Percentiles rank a stretch among this genome's conserved stretches.
Conservation (phyloP, 2,888 invertebrate genomes). For the Endotricha flammealis region DNA sequence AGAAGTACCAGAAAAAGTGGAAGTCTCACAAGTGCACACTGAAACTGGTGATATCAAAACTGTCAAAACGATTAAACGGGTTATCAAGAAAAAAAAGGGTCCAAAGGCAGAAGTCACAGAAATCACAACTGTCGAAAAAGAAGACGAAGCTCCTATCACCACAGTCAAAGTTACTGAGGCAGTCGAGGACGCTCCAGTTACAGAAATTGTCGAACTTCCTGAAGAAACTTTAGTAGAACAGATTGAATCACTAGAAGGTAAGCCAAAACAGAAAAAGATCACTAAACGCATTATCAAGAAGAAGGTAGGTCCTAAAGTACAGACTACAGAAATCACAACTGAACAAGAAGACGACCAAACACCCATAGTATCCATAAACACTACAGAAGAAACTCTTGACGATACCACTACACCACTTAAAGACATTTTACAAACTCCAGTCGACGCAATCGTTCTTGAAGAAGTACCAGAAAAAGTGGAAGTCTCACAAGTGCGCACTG, state of each 20-base stretch:
- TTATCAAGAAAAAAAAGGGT: conserved; percentile 26
- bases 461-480: conserved; percentile 35
- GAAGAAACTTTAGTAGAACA: conserved; percentile 25
- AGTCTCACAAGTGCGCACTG: conserved; percentile 45
- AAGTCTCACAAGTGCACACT: conserved; percentile 24
- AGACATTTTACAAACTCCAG: conserved; percentile 10
- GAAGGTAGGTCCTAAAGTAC: conserved; percentile 21
- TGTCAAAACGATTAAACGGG: conserved; percentile 29
- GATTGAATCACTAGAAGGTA: conserved; percentile 34
- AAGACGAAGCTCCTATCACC: conserved; percentile 20
- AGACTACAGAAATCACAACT: conserved; percentile 23
- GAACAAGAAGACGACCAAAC: conserved; percentile 41
- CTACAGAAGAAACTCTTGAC: conserved; percentile 19
- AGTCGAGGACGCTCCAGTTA: conserved; percentile 19
- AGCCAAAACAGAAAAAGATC: conserved; percentile 38
- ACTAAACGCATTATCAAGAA: conserved; percentile 25
- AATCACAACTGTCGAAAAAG: conserved; percentile 22
- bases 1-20: conserved; percentile 36
- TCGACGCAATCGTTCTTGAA: conserved; percentile 36
- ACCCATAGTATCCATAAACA: conserved; percentile 13
- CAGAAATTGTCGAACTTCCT: conserved; percentile 24
- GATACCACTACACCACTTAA: conserved; percentile 23
- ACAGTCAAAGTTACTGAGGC: conserved; percentile 25
- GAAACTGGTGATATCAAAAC: conserved; percentile 33
- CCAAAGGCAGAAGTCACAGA: conserved; percentile 27